A percentile compares a stretch with the other conserved stretches of the same genome.
phyloP scores from a whole-genome alignment of 2,797 vertebrate species.

The Dicrostonyx torquatus region DNA sequence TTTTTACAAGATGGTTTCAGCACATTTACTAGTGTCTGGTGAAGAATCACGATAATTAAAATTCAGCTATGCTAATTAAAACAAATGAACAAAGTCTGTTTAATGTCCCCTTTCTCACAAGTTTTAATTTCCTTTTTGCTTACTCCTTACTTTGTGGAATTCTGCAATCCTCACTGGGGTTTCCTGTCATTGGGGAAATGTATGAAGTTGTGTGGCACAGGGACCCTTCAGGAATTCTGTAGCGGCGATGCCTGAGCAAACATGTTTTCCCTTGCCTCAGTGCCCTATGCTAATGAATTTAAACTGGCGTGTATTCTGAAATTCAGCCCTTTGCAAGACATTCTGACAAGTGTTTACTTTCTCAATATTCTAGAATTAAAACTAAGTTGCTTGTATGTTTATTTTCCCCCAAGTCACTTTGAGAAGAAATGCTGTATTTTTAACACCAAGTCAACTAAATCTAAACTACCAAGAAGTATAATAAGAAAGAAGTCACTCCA shows the following conservation, averaged over 20 bases:
- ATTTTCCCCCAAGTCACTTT: neutral
- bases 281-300: constrained; percentile 19
- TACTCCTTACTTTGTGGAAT: constrained; percentile 68
- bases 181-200: constrained; percentile 63
- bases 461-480: constrained; percentile 31
- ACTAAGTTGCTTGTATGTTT: neutral
- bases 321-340: neutral
- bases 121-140: constrained; percentile 74
- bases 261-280: neutral
- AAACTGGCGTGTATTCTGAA: constrained; percentile 17
- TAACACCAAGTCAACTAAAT: constrained; percentile 14
- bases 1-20: constrained; percentile 71
- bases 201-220: constrained; percentile 23
- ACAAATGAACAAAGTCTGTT: constrained; percentile 68
- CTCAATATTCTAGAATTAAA: constrained; percentile 36
- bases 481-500: neutral
- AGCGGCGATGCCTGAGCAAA: constrained; percentile 28
- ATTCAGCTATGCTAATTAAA: constrained; percentile 78
- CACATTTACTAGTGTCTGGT: constrained; percentile 71
- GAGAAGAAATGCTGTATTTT: constrained; percentile 27
- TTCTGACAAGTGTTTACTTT: constrained; percentile 32
- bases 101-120: constrained; percentile 59
- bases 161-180: constrained; percentile 57
- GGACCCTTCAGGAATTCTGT: neutral
- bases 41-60: constrained; percentile 78